Conservation (phyloP, 2,888 invertebrate genomes). For the Tethea ocularis region DNA sequence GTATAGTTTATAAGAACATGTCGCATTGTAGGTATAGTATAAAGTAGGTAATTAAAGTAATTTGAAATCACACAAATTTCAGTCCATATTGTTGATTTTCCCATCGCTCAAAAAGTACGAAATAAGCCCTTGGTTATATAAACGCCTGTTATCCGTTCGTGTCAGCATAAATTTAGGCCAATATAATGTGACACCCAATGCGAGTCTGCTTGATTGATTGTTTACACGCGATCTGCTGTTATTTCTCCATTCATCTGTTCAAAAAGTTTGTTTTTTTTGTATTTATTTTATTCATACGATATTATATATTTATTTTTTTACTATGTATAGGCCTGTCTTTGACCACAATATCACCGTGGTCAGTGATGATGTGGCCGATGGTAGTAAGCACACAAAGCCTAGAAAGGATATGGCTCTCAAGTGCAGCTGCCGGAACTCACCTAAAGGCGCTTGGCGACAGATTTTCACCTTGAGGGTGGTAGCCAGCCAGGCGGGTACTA, state of each 20-base stretch:
- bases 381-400: too few relatives aligned
- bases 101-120: background rate
- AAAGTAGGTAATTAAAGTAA: background rate
- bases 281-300: background rate
- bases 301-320: too few relatives aligned
- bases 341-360: too few relatives aligned
- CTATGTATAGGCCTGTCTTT: too few relatives aligned
- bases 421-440: too few relatives aligned
- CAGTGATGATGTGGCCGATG: too few relatives aligned
- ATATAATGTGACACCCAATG: constrained; percentile 41
- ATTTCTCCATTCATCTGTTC: constrained; percentile 18
- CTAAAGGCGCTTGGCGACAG: too few relatives aligned
- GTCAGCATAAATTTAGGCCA: constrained; percentile 43
- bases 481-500: too few relatives aligned
- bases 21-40: too few relatives aligned
- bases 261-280: constrained; percentile 10
- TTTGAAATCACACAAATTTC: background rate
- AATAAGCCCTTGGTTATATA: background rate
- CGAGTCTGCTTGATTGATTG: constrained; percentile 24
- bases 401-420: too few relatives aligned
- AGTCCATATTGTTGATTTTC: background rate
- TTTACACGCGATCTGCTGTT: constrained; percentile 32
- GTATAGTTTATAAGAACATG: background rate
- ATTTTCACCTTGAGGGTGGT: too few relatives aligned
- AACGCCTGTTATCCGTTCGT: constrained; percentile 19